These are phyloP conservation scores for Zaprionus inermis DNA, from an alignment of 1,140 invertebrate genomes.

Conservation along the genomic window DNA sequence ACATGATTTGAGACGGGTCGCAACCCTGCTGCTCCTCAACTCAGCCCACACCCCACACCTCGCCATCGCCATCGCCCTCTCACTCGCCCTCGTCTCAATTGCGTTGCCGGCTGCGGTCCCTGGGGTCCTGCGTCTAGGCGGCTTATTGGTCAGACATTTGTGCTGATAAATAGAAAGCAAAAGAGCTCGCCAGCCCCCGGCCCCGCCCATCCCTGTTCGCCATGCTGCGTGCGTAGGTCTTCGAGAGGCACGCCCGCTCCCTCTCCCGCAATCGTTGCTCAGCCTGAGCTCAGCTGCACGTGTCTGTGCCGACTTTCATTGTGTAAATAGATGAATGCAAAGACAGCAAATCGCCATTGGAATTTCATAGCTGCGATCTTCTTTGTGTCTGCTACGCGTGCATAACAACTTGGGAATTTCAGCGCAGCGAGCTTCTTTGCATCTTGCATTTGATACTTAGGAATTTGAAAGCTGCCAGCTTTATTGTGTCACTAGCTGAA, in stretches of 20 bases:
- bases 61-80: neutral
- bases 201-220: neutral
- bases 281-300: neutral
- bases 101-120: slow-evolving; percentile 1
- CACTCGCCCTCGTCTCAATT: slow-evolving; percentile 16
- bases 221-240: slow-evolving; percentile 16
- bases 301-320: neutral
- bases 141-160: slow-evolving; percentile 57
- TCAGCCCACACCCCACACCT: neutral
- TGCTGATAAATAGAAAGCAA: slow-evolving; percentile 33
- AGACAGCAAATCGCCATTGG: neutral
- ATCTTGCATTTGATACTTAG: no score
- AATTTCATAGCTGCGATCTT: neutral
- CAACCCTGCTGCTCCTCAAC: neutral
- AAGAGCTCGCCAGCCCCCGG: neutral
- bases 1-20: slow-evolving; percentile 39
- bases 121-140: slow-evolving; percentile 34
- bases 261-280: neutral
- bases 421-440: no score
- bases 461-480: no score
- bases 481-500: no score
- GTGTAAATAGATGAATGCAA: neutral
- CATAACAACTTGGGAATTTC: no score
- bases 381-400: no score
- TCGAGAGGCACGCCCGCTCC: neutral